Evolutionary conservation across 2,888 invertebrate species (phyloP).

Genomic region (Chromoteleia sp.): DNA sequence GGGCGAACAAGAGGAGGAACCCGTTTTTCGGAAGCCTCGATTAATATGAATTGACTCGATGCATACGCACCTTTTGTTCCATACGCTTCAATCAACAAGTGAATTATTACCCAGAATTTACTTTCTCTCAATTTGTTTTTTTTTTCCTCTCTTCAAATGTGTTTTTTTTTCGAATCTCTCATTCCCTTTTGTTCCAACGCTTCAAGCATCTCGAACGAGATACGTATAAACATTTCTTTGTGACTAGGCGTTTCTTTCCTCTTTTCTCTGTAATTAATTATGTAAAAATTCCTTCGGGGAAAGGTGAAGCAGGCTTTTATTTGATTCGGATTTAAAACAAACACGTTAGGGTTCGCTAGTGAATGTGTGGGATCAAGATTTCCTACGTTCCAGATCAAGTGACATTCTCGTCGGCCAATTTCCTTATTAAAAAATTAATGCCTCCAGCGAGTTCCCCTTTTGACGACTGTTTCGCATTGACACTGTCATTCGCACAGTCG

Average conservation of each 20-base stretch:
- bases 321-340: constrained; percentile 27
- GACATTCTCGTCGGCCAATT: constrained; percentile 43
- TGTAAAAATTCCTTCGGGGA: constrained; percentile 29
- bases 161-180: neutral
- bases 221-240: constrained; percentile 4
- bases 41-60: constrained; percentile 39
- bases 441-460: constrained; percentile 43
- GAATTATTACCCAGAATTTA: constrained; percentile 31
- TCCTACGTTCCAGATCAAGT: constrained; percentile 51
- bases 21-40: constrained; percentile 25
- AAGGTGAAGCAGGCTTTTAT: neutral
- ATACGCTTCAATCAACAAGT: constrained; percentile 62
- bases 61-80: constrained; percentile 30
- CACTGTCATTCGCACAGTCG: constrained; percentile 13
- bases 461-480: constrained; percentile 21
- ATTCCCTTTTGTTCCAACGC: constrained; percentile 22
- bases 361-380: constrained; percentile 41
- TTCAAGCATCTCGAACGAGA: constrained; percentile 2
- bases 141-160: neutral
- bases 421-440: constrained; percentile 62
- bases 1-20: constrained; percentile 9
- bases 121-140: constrained; percentile 5
- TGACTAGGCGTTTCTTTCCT: constrained; percentile 27
- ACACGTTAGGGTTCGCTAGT: constrained; percentile 4
- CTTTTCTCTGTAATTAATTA: constrained; percentile 16